These are phyloP conservation scores for Leptobrachium ailaonicum DNA, from an alignment of 2,113 vertebrate species.

Conservation along the genomic window DNA sequence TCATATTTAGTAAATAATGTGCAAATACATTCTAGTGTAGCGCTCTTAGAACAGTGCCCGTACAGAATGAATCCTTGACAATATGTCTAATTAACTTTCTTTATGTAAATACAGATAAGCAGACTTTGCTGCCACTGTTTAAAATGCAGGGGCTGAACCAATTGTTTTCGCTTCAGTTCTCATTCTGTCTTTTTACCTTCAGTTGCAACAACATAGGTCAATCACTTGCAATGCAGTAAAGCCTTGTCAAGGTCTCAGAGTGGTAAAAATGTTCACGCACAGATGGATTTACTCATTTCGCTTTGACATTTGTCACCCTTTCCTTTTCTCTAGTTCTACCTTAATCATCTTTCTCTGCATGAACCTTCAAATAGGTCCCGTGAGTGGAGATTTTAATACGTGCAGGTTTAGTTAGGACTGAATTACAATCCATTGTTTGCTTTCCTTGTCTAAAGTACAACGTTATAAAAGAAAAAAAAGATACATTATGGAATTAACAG, in stretches of 20 bases:
- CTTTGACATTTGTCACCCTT: not conserved
- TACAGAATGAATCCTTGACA: not conserved
- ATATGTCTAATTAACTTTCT: conserved; percentile 6
- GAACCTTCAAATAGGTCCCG: too few species aligned
- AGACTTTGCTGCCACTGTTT: not conserved
- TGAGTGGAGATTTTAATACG: too few species aligned
- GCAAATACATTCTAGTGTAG: not conserved
- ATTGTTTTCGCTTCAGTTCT: not conserved
- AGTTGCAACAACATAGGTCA: not conserved
- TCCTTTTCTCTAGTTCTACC: not conserved
- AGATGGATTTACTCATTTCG: not conserved
- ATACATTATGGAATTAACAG: too few species aligned
- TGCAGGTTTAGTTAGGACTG: too few species aligned
- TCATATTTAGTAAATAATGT: not conserved
- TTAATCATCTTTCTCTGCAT: too few species aligned
- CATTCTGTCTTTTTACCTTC: not conserved
- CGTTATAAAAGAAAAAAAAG: too few species aligned
- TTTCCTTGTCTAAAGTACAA: too few species aligned
- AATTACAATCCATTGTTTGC: too few species aligned
- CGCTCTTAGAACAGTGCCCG: not conserved
- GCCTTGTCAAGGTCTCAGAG: not conserved
- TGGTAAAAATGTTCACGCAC: not conserved
- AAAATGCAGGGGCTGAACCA: not conserved
- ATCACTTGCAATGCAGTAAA: not conserved
- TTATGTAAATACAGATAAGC: not conserved